Evolutionary conservation across 2,113 vertebrate genomes (phyloP).

Genomic region (Hemiscyllium ocellatum): DNA sequence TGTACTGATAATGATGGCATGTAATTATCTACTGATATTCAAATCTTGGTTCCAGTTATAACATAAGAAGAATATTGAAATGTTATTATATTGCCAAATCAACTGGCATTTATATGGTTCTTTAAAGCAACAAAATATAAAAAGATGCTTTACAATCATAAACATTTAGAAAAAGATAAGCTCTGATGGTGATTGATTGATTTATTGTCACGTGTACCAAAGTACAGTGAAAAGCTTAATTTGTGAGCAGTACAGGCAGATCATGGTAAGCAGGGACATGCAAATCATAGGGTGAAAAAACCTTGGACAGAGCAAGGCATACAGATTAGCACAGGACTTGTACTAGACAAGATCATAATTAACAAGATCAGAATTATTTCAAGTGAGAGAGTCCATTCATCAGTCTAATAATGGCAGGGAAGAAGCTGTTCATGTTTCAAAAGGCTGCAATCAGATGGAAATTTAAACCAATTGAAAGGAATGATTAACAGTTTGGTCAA

Average conservation of each 20-base stretch:
- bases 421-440: not conserved
- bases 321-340: too few species aligned
- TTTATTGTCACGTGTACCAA: too few species aligned
- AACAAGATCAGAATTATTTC: too few species aligned
- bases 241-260: too few species aligned
- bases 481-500: not conserved
- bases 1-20: not conserved
- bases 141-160: not conserved
- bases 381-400: too few species aligned
- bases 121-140: not conserved
- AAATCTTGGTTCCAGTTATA: not conserved
- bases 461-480: not conserved
- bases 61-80: not conserved
- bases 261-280: too few species aligned
- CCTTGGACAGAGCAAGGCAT: too few species aligned
- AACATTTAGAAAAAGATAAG: not conserved
- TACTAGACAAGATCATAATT: too few species aligned
- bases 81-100: not conserved
- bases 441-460: not conserved
- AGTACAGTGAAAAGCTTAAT: too few species aligned
- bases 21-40: slow-evolving; percentile 1
- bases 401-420: too few species aligned
- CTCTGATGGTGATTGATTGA: not conserved
- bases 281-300: too few species aligned
- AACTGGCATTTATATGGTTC: not conserved